Evolutionary conservation across 2,797 vertebrate species (phyloP).

Genomic region (Coluber constrictor): DNA sequence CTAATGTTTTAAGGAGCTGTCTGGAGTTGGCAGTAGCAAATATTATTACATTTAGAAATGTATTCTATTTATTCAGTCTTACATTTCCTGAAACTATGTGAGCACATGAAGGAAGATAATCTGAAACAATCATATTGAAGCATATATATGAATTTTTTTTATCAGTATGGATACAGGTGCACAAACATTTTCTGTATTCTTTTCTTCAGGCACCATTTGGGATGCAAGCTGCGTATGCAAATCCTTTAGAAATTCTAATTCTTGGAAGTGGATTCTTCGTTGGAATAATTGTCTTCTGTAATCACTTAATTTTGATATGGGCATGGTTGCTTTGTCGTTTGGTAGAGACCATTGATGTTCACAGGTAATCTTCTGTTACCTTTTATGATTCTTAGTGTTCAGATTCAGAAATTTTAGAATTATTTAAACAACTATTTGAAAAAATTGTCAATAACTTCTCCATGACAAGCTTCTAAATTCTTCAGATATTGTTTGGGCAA

Average conservation of each 20-base stretch:
- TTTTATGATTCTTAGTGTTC: not conserved
- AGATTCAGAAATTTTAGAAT: not conserved
- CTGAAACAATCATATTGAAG: not conserved
- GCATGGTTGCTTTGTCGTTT: slow-evolving; percentile 90
- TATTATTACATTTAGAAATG: not conserved
- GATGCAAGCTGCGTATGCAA: slow-evolving; percentile 96
- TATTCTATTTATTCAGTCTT: not conserved
- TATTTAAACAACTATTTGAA: not conserved
- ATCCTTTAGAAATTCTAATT: slow-evolving; percentile 91
- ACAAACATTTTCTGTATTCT: not conserved
- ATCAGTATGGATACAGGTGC: not conserved
- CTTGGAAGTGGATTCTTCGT: slow-evolving; percentile 95
- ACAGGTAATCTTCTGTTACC: slow-evolving; percentile 77
- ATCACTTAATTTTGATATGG: slow-evolving; percentile 91
- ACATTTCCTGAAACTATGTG: not conserved
- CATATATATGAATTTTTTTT: not conserved
- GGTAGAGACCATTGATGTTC: slow-evolving; percentile 93
- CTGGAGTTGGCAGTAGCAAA: not conserved
- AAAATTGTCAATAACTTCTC: not conserved
- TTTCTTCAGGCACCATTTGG: slow-evolving; percentile 87
- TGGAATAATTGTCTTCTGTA: slow-evolving; percentile 90
- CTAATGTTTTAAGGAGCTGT: not conserved
- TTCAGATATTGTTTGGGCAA: not conserved
- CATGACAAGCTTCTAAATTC: not conserved
- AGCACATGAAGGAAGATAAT: not conserved